These are phyloP conservation scores for Pseudonaja textilis DNA, from an alignment of 2,113 vertebrate species.

Conservation along the genomic window DNA sequence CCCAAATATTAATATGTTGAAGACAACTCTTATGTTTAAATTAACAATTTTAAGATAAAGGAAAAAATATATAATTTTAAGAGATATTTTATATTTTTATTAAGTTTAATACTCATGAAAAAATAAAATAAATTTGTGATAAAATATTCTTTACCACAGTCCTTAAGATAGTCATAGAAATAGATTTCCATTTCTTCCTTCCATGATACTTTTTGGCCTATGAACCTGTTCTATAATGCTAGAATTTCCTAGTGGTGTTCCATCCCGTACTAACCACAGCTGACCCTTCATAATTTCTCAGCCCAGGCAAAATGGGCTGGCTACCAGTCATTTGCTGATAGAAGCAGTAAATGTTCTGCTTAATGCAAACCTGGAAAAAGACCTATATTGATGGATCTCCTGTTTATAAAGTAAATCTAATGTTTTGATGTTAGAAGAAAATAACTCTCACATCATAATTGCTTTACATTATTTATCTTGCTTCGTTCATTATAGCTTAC, in stretches of 20 bases:
- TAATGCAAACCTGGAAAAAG: slow-evolving; percentile 50
- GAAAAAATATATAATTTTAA: slow-evolving; percentile 7
- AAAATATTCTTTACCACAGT: slow-evolving; percentile 28
- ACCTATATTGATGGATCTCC: slow-evolving; percentile 51
- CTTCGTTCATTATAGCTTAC: slow-evolving; percentile 78
- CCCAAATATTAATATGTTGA: background rate
- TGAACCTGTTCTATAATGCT: background rate
- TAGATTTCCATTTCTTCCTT: background rate
- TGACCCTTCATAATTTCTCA: background rate
- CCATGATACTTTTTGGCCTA: background rate
- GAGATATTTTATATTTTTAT: slow-evolving; percentile 37
- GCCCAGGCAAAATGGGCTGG: background rate
- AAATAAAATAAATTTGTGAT: slow-evolving; percentile 28
- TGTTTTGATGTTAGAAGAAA: slow-evolving; percentile 52
- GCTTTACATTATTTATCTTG: slow-evolving; percentile 70
- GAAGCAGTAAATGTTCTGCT: slow-evolving; percentile 41
- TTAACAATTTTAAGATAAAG: background rate
- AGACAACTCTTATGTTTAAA: background rate
- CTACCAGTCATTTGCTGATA: background rate
- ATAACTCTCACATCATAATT: slow-evolving; percentile 48
- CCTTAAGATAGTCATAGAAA: slow-evolving; percentile 52
- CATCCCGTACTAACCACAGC: background rate
- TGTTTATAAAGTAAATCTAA: slow-evolving; percentile 55
- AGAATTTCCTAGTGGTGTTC: background rate
- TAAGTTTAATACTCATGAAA: slow-evolving; percentile 45